Conservation (phyloP, 2,888 invertebrate species). For the Luperina nickerlii region DNA sequence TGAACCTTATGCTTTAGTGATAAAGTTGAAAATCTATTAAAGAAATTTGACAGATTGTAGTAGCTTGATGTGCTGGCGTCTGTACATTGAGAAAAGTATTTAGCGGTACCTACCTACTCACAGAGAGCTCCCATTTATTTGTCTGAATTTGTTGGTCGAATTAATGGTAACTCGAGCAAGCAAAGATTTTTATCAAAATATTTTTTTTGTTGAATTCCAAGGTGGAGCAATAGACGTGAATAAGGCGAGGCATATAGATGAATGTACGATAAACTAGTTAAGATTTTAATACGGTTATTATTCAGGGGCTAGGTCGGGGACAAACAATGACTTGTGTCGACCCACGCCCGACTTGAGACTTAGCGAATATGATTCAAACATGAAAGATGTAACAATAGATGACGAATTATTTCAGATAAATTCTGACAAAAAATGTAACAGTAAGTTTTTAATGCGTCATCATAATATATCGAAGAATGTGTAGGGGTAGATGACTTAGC, state of each 20-base stretch:
- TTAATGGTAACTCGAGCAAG: neutral
- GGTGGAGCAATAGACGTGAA: conserved; percentile 31
- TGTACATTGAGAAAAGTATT: conserved; percentile 3
- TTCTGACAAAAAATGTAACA: conserved; percentile 16
- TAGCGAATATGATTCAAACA: conserved; percentile 52
- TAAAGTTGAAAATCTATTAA: too few species aligned
- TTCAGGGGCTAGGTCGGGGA: conserved; percentile 72
- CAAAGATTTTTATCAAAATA: conserved; percentile 15
- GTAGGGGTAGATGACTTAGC: neutral
- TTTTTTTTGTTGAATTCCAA: conserved; percentile 43
- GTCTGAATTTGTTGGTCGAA: neutral
- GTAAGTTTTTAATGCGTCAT: neutral
- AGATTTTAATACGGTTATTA: conserved; percentile 74
- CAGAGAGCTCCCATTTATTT: neutral
- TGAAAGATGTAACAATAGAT: conserved; percentile 50
- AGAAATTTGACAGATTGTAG: too few species aligned
- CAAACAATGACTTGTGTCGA: conserved; percentile 65
- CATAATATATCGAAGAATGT: neutral
- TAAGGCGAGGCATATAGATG: conserved; percentile 64
- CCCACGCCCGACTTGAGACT: conserved; percentile 55
- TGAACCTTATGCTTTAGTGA: too few species aligned
- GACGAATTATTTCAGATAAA: conserved; percentile 28
- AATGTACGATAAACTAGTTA: conserved; percentile 74
- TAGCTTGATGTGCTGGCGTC: too few species aligned
- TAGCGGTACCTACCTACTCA: neutral